Percentiles rank a stretch among this genome's conserved stretches.
These are phyloP conservation scores for Nothoprocta pentlandii DNA, from an alignment of 2,113 vertebrate species.

Conservation along the genomic window DNA sequence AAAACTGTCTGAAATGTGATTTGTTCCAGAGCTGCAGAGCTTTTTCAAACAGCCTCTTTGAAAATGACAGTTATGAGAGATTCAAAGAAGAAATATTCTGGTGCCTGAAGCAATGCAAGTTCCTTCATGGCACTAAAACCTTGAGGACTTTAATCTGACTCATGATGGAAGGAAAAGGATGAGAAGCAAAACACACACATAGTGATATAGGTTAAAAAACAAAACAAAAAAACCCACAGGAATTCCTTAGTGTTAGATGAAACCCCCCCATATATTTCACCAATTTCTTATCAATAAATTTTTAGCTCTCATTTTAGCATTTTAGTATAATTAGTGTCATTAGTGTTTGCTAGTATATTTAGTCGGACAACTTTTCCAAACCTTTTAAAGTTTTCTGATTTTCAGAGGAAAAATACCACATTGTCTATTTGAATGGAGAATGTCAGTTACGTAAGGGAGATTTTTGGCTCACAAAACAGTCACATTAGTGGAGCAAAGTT, in stretches of 20 bases:
- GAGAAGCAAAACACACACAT: not conserved
- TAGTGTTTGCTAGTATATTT: slow-evolving; percentile 25
- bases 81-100: not conserved
- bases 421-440: not conserved
- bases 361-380: not conserved
- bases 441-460: not conserved
- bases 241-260: slow-evolving; percentile 13
- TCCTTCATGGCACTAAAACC: slow-evolving; percentile 28
- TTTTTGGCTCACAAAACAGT: not conserved
- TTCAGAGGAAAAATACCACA: not conserved
- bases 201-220: not conserved
- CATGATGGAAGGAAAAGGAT: not conserved
- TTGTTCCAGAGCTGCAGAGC: not conserved
- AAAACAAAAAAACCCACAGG: not conserved
- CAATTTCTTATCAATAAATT: not conserved
- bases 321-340: not conserved
- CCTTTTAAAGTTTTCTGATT: not conserved
- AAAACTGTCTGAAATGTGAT: not conserved
- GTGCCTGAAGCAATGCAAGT: not conserved
- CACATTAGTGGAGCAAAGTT: not conserved
- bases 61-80: not conserved
- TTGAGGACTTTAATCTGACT: slow-evolving; percentile 36
- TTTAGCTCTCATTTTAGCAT: slow-evolving; percentile 19
- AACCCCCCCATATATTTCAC: not conserved
- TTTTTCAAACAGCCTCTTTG: not conserved